Evolutionary conservation across 2,888 invertebrate genomes (phyloP).

Genomic region (Lasioglossum morio): DNA sequence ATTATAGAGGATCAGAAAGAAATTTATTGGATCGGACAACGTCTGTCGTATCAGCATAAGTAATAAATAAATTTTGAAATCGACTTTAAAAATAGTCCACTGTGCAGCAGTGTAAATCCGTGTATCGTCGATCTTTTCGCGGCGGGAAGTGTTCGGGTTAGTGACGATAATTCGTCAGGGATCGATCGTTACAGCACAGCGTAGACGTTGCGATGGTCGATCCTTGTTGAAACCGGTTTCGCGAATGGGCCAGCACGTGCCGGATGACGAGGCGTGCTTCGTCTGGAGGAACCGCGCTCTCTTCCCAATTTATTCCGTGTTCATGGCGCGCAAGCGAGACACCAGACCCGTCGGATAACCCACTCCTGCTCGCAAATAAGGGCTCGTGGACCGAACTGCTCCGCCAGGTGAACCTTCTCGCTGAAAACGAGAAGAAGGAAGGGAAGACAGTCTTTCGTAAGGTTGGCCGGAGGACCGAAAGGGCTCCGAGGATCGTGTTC

Average conservation of each 20-base stretch:
- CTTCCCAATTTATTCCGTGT: conserved; percentile 66
- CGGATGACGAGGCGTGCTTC: conserved; percentile 64
- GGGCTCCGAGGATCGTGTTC: conserved; percentile 42
- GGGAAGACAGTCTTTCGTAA: conserved; percentile 4
- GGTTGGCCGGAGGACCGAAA: conserved; percentile 30
- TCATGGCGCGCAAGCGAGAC: conserved; percentile 26
- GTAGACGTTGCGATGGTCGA: conserved; percentile 38
- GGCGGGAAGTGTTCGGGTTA: conserved; percentile 5
- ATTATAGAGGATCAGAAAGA: too few relatives aligned
- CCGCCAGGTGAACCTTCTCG: conserved; percentile 55
- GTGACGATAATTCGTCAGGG: conserved; percentile 53
- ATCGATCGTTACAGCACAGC: conserved; percentile 61
- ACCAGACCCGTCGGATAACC: conserved; percentile 24
- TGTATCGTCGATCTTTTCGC: neutral
- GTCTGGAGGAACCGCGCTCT: conserved; percentile 49
- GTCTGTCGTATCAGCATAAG: too few relatives aligned
- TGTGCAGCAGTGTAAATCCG: neutral
- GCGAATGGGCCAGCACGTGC: conserved; percentile 67
- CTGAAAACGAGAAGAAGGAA: conserved; percentile 24
- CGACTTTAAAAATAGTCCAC: too few relatives aligned
- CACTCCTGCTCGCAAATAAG: conserved; percentile 35
- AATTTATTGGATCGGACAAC: too few relatives aligned
- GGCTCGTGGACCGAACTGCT: conserved; percentile 8
- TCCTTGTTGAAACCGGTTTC: conserved; percentile 67
- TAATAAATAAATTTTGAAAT: too few relatives aligned